Percentiles rank a stretch among this genome's conserved stretches.
These are phyloP conservation scores for Telmatherina bonti DNA, from an alignment of 2,797 vertebrate species.

Conservation along the genomic window DNA sequence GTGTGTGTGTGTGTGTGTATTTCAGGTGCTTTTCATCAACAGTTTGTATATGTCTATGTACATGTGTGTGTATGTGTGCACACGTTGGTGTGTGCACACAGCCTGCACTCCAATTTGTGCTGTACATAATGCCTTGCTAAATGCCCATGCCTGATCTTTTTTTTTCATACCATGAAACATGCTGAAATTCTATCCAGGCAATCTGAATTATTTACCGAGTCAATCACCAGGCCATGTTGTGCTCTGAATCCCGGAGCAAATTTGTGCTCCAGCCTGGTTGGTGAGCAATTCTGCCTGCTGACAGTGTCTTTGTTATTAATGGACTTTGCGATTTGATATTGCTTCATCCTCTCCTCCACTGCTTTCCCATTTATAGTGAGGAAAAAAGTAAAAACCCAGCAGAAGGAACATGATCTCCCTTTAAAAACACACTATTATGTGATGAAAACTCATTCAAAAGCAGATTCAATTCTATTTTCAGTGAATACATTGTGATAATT, in stretches of 20 bases:
- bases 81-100: not conserved
- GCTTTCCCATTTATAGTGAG: conserved; percentile 21
- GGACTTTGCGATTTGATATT: conserved; percentile 50
- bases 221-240: conserved; percentile 61
- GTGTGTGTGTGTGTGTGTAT: conserved; percentile 12
- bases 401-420: not conserved
- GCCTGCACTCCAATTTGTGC: conserved; percentile 8
- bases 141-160: conserved; percentile 51
- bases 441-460: not conserved
- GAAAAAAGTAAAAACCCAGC: conserved; percentile 7
- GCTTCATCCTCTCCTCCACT: conserved; percentile 13
- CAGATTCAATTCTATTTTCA: not conserved
- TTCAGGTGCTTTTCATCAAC: conserved; percentile 11
- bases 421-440: not conserved
- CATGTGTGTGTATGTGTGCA: not conserved
- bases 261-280: conserved; percentile 43
- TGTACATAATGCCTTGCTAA: conserved; percentile 26
- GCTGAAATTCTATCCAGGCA: conserved; percentile 50
- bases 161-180: conserved; percentile 44
- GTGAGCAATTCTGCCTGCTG: conserved; percentile 51
- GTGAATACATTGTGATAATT: not conserved
- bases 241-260: conserved; percentile 60
- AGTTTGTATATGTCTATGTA: not conserved
- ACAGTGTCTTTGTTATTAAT: conserved; percentile 64
- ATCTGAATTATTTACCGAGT: conserved; percentile 77